Evolutionary conservation across 2,888 invertebrate genomes (phyloP).

Genomic region (Pterostichus madidus): DNA sequence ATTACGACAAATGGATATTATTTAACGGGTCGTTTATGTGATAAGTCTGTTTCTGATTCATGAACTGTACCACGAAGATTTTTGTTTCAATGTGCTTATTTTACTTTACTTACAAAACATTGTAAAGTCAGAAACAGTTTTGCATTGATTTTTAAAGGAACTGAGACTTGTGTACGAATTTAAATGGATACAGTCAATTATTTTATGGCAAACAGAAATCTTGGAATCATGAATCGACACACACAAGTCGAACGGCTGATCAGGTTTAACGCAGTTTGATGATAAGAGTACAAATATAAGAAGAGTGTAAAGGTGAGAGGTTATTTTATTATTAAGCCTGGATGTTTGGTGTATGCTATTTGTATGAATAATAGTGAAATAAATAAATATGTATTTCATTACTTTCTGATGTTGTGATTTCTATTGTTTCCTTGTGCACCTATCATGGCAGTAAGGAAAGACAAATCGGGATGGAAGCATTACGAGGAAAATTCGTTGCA

Average conservation of each 20-base stretch:
- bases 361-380: slow-evolving; percentile 74
- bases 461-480: neutral
- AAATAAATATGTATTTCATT: slow-evolving; percentile 71
- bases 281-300: slow-evolving; percentile 64
- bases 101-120: slow-evolving; percentile 37
- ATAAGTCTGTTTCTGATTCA: slow-evolving; percentile 64
- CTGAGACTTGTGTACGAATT: slow-evolving; percentile 44
- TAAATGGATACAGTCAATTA: slow-evolving; percentile 55
- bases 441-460: neutral
- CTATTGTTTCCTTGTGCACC: neutral
- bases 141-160: slow-evolving; percentile 58
- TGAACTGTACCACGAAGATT: slow-evolving; percentile 4
- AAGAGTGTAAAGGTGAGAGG: slow-evolving; percentile 60
- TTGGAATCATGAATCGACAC: neutral
- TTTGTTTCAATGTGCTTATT: slow-evolving; percentile 50
- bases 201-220: slow-evolving; percentile 5
- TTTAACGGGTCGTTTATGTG: slow-evolving; percentile 66
- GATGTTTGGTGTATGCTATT: slow-evolving; percentile 77
- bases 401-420: slow-evolving; percentile 9
- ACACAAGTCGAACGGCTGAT: slow-evolving; percentile 39
- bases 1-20: slow-evolving; percentile 65
- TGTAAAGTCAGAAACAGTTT: slow-evolving; percentile 64
- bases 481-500: slow-evolving; percentile 8
- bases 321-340: slow-evolving; percentile 72
- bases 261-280: slow-evolving; percentile 48